Percentiles rank a stretch among this genome's conserved stretches.
Evolutionary conservation across 2,888 invertebrate genomes (phyloP).

Genomic region (Dolichomitus sp.): DNA sequence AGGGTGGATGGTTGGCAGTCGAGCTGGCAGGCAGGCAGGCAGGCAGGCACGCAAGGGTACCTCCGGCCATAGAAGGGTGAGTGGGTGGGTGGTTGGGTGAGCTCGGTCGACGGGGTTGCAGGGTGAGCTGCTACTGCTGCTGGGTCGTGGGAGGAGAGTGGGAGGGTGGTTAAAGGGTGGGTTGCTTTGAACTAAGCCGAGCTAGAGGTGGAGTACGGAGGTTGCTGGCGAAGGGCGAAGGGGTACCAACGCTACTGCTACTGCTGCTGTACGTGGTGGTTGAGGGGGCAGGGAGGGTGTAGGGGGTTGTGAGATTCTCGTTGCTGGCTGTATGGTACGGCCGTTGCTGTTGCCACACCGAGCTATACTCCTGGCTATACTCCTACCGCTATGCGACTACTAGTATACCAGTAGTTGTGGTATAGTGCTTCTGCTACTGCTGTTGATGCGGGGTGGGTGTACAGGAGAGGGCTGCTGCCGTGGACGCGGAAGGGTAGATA

Average conservation of each 20-base stretch:
- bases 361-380: conserved; percentile 50
- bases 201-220: conserved; percentile 81
- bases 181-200: conserved; percentile 85
- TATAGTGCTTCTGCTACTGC: conserved; percentile 64
- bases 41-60: conserved; percentile 82
- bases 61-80: conserved; percentile 76
- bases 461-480: conserved; percentile 70
- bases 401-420: conserved; percentile 61
- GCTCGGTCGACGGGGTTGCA: conserved; percentile 62
- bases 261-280: conserved; percentile 52
- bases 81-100: conserved; percentile 61
- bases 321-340: conserved; percentile 64
- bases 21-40: conserved; percentile 83
- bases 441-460: conserved; percentile 67
- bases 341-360: conserved; percentile 63
- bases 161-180: conserved; percentile 74
- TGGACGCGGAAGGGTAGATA: conserved; percentile 79
- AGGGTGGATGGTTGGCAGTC: conserved; percentile 66
- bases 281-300: neutral
- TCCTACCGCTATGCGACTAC: conserved; percentile 46
- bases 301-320: conserved; percentile 62
- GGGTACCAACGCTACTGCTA: conserved; percentile 69
- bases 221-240: conserved; percentile 80
- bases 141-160: conserved; percentile 72
- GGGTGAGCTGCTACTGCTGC: conserved; percentile 69